Percentiles rank a stretch among this genome's conserved stretches.
Evolutionary conservation across 2,113 vertebrate genomes (phyloP).

Genomic region (Turdus rufiventris): DNA sequence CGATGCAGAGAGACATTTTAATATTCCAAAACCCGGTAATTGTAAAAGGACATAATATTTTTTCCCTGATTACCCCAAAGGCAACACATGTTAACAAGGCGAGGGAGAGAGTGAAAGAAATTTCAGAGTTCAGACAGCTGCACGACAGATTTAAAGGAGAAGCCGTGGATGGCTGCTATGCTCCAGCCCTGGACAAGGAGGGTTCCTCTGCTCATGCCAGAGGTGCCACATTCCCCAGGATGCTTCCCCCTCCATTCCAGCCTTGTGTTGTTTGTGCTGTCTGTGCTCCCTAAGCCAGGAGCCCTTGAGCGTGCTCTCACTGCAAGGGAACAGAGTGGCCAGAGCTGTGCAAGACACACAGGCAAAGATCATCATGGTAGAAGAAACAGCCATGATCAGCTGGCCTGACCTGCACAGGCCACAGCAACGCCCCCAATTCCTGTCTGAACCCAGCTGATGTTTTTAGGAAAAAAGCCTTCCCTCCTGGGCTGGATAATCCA

Average conservation of each 20-base stretch:
- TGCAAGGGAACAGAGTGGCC: neutral
- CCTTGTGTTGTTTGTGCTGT: rapidly evolving
- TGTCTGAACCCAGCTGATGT: neutral
- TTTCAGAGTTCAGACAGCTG: conserved; percentile 80
- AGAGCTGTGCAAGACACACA: rapidly evolving
- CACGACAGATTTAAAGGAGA: conserved; percentile 82
- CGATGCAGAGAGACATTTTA: conserved; percentile 98
- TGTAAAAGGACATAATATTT: conserved; percentile 97
- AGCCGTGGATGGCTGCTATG: conserved; percentile 18
- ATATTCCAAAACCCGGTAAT: conserved; percentile 98
- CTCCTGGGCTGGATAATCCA: neutral
- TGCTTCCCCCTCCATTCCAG: neutral
- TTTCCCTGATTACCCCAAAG: conserved; percentile 89
- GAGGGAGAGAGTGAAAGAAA: conserved; percentile 81
- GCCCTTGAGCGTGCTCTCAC: neutral
- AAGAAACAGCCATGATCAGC: rapidly evolving
- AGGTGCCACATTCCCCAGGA: rapidly evolving
- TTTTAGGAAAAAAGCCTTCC: neutral
- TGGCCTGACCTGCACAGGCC: neutral
- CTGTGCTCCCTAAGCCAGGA: neutral
- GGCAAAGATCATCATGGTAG: neutral
- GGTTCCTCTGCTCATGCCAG: neutral
- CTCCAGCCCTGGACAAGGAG: neutral
- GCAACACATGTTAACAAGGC: conserved; percentile 85
- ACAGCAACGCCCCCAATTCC: neutral